Evolutionary conservation across 2,888 invertebrate genomes (phyloP).

Genomic region (Timandra comae): DNA sequence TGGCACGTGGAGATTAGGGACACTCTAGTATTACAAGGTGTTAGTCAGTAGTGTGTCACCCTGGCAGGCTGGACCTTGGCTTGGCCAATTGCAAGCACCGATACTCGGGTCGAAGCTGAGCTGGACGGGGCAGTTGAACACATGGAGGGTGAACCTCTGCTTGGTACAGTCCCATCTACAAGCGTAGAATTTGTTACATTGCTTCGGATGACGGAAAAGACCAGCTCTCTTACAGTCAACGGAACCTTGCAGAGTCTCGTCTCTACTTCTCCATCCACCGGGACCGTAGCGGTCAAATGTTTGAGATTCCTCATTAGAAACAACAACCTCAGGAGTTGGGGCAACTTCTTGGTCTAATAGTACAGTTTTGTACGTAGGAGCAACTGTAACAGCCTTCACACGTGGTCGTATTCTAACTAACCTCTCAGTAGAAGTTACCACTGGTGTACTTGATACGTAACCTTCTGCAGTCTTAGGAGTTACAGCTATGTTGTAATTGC

Average conservation of each 20-base stretch:
- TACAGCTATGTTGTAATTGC: conserved; percentile 39
- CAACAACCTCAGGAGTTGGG: conserved; percentile 33
- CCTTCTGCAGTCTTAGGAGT: conserved; percentile 40
- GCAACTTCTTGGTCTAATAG: conserved; percentile 53
- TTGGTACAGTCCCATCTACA: conserved; percentile 88
- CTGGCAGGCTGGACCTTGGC: conserved; percentile 85
- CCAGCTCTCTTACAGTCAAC: conserved; percentile 79
- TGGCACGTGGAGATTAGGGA: conserved; percentile 58
- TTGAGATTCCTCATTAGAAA: conserved; percentile 51
- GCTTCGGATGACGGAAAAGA: conserved; percentile 82
- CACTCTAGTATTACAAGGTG: conserved; percentile 45
- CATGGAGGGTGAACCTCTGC: conserved; percentile 83
- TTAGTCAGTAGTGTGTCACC: conserved; percentile 81
- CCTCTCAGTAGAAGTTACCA: conserved; percentile 46
- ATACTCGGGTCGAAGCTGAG: conserved; percentile 84
- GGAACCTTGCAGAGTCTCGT: conserved; percentile 78
- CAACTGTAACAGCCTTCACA: conserved; percentile 54
- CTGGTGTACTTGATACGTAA: conserved; percentile 49
- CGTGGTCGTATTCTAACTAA: conserved; percentile 49
- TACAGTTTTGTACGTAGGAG: conserved; percentile 62
- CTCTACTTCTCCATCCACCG: conserved; percentile 76
- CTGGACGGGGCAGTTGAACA: conserved; percentile 87
- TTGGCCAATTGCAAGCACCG: conserved; percentile 90
- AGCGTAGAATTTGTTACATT: conserved; percentile 89
- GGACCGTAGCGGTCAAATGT: conserved; percentile 79